Evolutionary conservation across 2,113 vertebrate genomes (phyloP).

Genomic region (Dasyornis broadbenti): DNA sequence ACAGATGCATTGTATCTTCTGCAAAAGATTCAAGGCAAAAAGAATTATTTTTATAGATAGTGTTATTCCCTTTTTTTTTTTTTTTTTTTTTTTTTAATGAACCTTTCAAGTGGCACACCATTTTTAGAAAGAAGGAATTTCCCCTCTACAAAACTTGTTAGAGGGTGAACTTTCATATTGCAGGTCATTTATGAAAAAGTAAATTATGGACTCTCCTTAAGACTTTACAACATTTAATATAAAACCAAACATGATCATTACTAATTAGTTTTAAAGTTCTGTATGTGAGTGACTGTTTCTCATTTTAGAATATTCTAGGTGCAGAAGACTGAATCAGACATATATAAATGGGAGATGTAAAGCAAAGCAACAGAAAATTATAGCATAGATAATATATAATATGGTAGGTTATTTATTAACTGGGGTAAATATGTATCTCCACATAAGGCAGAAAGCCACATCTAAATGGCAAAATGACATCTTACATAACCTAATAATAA

Average conservation of each 20-base stretch:
- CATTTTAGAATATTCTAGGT: neutral
- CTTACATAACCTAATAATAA: neutral
- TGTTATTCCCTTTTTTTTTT: fast-evolving
- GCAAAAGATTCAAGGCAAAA: neutral
- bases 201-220: neutral
- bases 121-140: neutral
- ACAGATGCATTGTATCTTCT: neutral
- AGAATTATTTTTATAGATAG: neutral
- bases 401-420: neutral
- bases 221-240: neutral
- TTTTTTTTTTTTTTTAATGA: neutral
- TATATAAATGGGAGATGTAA: neutral
- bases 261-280: neutral
- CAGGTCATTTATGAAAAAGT: neutral
- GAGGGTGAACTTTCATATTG: neutral
- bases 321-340: neutral
- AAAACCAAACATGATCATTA: neutral
- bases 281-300: neutral
- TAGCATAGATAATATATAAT: neutral
- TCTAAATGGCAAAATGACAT: neutral
- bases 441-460: neutral
- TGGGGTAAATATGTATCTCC: neutral
- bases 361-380: neutral
- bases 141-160: neutral
- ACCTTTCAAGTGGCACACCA: neutral